Base-by-base conservation (phyloP, 2,888 invertebrate species). In the Cremastinae sp. region DNA sequence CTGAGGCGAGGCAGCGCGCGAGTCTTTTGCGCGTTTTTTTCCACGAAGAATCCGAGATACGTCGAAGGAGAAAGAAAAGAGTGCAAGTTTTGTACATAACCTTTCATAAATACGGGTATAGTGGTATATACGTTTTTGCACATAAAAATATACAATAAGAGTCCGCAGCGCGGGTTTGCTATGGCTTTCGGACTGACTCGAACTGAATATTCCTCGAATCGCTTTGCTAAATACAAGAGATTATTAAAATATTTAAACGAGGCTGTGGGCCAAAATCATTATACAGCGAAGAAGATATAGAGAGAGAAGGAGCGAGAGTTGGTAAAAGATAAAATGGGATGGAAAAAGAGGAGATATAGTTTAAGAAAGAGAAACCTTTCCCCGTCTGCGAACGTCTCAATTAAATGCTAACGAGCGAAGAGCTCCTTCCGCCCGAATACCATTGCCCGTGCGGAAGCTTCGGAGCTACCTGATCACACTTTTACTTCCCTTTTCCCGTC, bases 231-330 rank as follows among this genome's bases (percentile, higher is more conserved):
- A 85, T 86, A 85, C 86, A 83, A 85, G 85, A 83, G 86, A 85
- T 86, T 85, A 85, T 85, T 85, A 85, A 85, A 85, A 85, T 85
- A 85, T 85, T 85, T 85, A 85, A 85, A 85, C 85, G 84, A 85
- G 84, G 80, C 82, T 81, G 82, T 81, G 82, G 83, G 80, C 43
- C 20, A 18, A 35, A 82, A 82, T 85, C 83, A 86, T 85, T 85
- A 84, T 80, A 75, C 79, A 58, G 68, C 3, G 14, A 49, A 12
- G 18, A 8, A 37, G 39, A 47, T 4, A 20, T 35, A 51, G 28
- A 62, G 49, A 39, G 41, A 22, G 56, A 49, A 18, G 28, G 10
- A 14, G 41, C 53, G n/a, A 39, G 49, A 69, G 20, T 10, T 1
- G 20, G 10, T 12, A 8, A 62, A 9, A 20, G 49, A 51, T 10